A percentile compares a stretch with the other conserved stretches of the same genome.
These are phyloP conservation scores for Siderastrea siderea DNA, from an alignment of 92 coral and sea anemone genomes.

Conservation along the genomic window DNA sequence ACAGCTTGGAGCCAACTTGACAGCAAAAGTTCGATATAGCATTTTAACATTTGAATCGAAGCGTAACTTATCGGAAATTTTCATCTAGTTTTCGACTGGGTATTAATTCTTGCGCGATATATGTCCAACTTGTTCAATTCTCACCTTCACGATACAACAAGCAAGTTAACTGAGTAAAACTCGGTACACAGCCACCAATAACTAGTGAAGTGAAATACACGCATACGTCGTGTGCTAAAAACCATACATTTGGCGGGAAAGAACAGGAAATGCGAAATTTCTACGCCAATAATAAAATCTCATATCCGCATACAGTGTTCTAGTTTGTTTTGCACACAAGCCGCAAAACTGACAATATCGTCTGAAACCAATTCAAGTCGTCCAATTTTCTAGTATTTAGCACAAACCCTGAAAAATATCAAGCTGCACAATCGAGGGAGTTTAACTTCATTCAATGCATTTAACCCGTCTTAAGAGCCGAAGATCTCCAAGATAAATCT, in stretches of 20 bases:
- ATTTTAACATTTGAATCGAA: background rate
- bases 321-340: constrained; percentile 8
- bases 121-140: background rate
- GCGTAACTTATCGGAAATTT: background rate
- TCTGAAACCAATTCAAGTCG: background rate
- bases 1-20: constrained; percentile 5
- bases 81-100: background rate
- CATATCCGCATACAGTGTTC: background rate
- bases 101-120: background rate
- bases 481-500: constrained; percentile 21
- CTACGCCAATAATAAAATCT: background rate
- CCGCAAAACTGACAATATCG: constrained; percentile 8
- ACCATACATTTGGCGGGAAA: background rate
- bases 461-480: background rate
- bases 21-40: background rate
- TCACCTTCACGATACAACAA: background rate
- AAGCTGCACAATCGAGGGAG: background rate
- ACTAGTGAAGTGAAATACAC: background rate
- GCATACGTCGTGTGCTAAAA: background rate
- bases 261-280: background rate
- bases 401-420: background rate
- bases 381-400: background rate
- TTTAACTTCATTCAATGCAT: background rate
- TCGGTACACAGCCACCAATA: background rate
- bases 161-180: constrained; percentile 4